Conservation (phyloP, 2,113 vertebrate species). For the Microcebus lehilahytsara region DNA sequence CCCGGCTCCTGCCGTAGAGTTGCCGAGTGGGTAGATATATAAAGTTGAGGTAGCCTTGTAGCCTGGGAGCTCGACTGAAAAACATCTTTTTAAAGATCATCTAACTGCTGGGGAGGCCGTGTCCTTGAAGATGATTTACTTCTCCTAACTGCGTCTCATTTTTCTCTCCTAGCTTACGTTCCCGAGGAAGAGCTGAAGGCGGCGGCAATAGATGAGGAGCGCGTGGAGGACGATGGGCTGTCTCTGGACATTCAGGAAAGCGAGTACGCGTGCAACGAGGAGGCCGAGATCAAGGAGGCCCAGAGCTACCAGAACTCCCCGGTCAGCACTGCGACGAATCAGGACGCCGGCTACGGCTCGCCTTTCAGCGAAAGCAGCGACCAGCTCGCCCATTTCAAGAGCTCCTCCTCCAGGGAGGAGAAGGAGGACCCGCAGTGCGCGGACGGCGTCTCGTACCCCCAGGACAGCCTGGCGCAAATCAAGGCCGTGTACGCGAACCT, state of each 20-base stretch:
- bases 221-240: slow-evolving; percentile 91
- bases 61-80: neutral
- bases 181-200: slow-evolving; percentile 96
- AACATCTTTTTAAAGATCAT: slow-evolving; percentile 1
- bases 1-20: accelerated
- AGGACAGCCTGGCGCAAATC: slow-evolving; percentile 98
- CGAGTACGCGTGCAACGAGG: slow-evolving; percentile 93
- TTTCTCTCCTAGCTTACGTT: slow-evolving; percentile 93
- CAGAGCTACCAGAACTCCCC: slow-evolving; percentile 97
- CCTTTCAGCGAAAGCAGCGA: slow-evolving; percentile 97
- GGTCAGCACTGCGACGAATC: slow-evolving; percentile 96
- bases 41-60: neutral
- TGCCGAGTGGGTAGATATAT: accelerated
- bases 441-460: slow-evolving; percentile 89
- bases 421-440: slow-evolving; percentile 87
- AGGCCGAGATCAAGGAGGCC: slow-evolving; percentile 91
- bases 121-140: slow-evolving; percentile 18
- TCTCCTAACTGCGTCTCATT: slow-evolving; percentile 60
- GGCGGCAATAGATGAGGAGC: slow-evolving; percentile 91
- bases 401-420: slow-evolving; percentile 91
- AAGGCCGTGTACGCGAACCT: slow-evolving; percentile 97
- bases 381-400: slow-evolving; percentile 92
- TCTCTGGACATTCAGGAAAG: slow-evolving; percentile 92
- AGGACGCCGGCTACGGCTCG: slow-evolving; percentile 95
- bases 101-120: neutral